Percentiles rank a stretch among this genome's conserved stretches.
Evolutionary conservation across 37 sponge, comb jelly and placozoan species (phyloP).

Genomic region (Aplysina aerophoba): DNA sequence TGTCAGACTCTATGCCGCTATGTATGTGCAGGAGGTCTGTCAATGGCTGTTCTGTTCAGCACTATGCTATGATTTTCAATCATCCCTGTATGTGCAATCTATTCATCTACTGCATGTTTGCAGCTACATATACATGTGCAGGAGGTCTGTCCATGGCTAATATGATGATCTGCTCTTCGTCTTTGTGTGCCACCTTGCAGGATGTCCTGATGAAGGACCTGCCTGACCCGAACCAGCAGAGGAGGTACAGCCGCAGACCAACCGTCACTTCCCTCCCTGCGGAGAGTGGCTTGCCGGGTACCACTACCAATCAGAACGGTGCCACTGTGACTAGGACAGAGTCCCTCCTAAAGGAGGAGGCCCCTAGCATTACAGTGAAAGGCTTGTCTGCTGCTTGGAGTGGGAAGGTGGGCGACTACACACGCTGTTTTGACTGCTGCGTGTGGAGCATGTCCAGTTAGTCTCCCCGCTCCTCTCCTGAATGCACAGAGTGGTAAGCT

Average conservation of each 20-base stretch:
- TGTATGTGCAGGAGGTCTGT: too few species aligned
- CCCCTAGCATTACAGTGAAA: slow-evolving; percentile 13
- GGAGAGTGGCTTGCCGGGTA: background rate
- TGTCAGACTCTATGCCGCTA: too few species aligned
- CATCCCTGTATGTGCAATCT: too few species aligned
- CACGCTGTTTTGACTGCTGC: too few species aligned
- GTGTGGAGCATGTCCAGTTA: background rate
- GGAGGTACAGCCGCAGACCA: slow-evolving; percentile 16
- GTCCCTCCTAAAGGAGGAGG: background rate
- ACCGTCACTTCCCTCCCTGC: background rate
- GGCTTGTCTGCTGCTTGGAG: slow-evolving; percentile 8
- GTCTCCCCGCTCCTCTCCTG: background rate
- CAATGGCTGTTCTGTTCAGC: too few species aligned
- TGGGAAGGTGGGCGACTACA: background rate
- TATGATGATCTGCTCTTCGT: too few species aligned
- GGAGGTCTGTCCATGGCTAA: too few species aligned
- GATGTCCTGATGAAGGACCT: slow-evolving; percentile 18
- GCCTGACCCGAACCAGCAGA: slow-evolving; percentile 3
- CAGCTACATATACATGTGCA: too few species aligned
- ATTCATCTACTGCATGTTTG: too few species aligned
- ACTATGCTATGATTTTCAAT: too few species aligned
- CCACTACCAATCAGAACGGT: background rate
- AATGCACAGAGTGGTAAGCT: background rate
- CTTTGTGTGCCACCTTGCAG: background rate
- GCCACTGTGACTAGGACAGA: background rate